phyloP scores from a whole-genome alignment of 2,797 vertebrate genomes.

The Gymnoscopelus microlampas region DNA sequence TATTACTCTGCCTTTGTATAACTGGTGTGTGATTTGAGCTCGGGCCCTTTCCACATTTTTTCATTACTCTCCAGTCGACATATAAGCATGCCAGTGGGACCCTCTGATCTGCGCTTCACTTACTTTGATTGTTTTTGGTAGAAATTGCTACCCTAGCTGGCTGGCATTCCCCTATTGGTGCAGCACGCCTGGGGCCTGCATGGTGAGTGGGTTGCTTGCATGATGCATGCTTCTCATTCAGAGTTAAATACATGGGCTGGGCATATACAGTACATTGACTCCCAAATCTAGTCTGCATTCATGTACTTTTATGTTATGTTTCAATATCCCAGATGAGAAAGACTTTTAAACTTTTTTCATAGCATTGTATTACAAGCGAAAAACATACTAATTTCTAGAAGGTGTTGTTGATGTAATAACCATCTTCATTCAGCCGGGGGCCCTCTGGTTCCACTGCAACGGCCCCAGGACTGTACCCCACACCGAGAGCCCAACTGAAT shows the following conservation, averaged over 20 bases:
- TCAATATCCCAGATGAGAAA: too few species aligned
- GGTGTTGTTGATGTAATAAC: slow-evolving; percentile 26
- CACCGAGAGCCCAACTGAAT: slow-evolving; percentile 8
- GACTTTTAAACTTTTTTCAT: too few species aligned
- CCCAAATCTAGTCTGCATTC: not conserved
- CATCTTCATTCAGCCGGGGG: slow-evolving; percentile 47
- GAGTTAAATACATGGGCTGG: too few species aligned
- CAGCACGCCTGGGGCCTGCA: slow-evolving; percentile 32
- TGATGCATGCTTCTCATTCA: slow-evolving; percentile 6
- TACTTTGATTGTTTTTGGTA: slow-evolving; percentile 68
- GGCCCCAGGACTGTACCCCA: slow-evolving; percentile 1
- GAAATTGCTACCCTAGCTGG: slow-evolving; percentile 59
- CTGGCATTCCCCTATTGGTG: slow-evolving; percentile 33
- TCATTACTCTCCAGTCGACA: slow-evolving; percentile 62
- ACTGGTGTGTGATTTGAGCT: slow-evolving; percentile 62
- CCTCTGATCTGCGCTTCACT: slow-evolving; percentile 62
- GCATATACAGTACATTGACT: not conserved
- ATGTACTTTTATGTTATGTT: not conserved
- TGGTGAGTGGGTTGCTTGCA: slow-evolving; percentile 22
- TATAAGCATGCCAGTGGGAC: slow-evolving; percentile 48
- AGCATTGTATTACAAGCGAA: not conserved
- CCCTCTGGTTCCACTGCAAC: not conserved
- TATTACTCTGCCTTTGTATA: slow-evolving; percentile 68
- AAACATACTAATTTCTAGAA: slow-evolving; percentile 2
- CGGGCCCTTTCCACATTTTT: slow-evolving; percentile 47